phyloP scores from a whole-genome alignment of 2,888 invertebrate species.

The Sarcophaga rosellei region DNA sequence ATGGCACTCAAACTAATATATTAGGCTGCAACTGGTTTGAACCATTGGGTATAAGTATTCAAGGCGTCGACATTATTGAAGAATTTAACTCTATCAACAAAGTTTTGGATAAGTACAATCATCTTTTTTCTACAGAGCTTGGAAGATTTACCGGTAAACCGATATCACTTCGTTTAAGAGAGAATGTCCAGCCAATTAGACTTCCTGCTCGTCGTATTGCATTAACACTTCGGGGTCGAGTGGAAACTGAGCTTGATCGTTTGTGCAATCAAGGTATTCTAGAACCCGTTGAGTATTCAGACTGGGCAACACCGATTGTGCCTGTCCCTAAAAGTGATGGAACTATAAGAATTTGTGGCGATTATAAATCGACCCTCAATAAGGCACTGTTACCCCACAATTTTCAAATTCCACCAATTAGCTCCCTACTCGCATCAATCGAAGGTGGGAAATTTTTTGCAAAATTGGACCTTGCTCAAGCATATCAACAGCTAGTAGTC shows the following conservation, averaged over 20 bases:
- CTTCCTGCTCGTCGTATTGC: constrained; percentile 11
- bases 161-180: no score
- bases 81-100: background rate
- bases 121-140: background rate
- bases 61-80: no score
- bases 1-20: constrained; percentile 34
- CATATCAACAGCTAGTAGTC: constrained; percentile 73
- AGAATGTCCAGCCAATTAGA: background rate
- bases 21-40: no score
- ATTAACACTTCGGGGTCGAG: constrained; percentile 1
- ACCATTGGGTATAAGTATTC: constrained; percentile 49
- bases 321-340: constrained; percentile 67
- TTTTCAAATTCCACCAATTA: constrained; percentile 69
- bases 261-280: no score
- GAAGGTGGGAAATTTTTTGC: constrained; percentile 74
- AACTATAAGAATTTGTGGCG: constrained; percentile 71
- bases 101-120: background rate
- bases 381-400: constrained; percentile 68
- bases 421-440: constrained; percentile 62
- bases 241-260: no score
- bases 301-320: constrained; percentile 2
- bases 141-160: no score
- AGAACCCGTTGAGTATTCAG: no score
- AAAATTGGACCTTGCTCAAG: constrained; percentile 77
- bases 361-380: constrained; percentile 74